Base-by-base conservation (phyloP, 2,113 vertebrate species). In the Sus scrofa region DNA sequence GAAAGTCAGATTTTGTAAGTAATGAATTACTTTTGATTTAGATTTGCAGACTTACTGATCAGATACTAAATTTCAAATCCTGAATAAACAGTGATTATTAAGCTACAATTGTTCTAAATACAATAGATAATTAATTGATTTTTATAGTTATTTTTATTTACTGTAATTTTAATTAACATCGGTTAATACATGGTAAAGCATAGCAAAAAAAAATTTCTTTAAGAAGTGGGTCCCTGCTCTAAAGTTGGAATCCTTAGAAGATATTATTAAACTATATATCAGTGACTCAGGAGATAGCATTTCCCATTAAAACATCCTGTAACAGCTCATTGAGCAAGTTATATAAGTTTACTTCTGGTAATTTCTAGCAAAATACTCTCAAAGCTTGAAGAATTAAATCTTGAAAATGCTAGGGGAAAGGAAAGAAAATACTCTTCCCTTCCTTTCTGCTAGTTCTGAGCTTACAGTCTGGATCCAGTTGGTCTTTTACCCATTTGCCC, bases 241-340 rank as follows among this genome's bases (percentile, higher is more conserved):
- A 77, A 93, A 87, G 62, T 39, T 95, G 52, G 50, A 82, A 85
- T 75, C 20, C 44, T 86, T 88, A 94, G 71, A 71, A 95, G 71
- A 63, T 89, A 68, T 78, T 96, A 94, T 91, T 95, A 94, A 93
- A 95, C 90, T 91, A n/a, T 92, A 16, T 37, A 94, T 94, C 70
- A 90, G 39, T 73, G 86, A 82, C 26, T 93, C 79, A n/a, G 74
- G 62, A 83, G 63, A 71, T 67, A 86, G 11, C 7, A 79, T 90
- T 92, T 92, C 54, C 77, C 44, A 94, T 89, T 93, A 94, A 92
- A 96, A 93, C 90, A 85, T 95, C 32, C 52, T 96, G 73, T 96
- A 94, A 94, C 37, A 87, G 79, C 79, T 95, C 50, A 37, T 82
- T 96, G 75, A 52, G 75, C 37, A 95, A 96, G 30, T 27, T 73